These are phyloP conservation scores for Leucophenga maculata DNA, from an alignment of 2,888 invertebrate genomes.

Conservation along the genomic window DNA sequence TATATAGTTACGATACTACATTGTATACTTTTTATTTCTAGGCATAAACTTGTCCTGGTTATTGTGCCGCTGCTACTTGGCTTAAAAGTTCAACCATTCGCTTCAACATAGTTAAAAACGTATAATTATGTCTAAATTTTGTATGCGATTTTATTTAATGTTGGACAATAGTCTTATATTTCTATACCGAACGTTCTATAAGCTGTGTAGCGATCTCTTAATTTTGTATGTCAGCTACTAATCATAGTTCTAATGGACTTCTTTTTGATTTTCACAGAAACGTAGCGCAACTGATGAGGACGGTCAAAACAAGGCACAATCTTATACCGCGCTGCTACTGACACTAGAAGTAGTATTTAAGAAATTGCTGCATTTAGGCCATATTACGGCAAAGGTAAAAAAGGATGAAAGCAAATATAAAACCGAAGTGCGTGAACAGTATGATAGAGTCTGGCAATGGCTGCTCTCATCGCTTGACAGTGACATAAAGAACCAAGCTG, in stretches of 20 bases:
- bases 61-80: no score
- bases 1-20: no score
- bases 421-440: slow-evolving; percentile 75
- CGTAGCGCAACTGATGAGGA: slow-evolving; percentile 35
- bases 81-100: no score
- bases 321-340: slow-evolving; percentile 76
- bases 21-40: neutral
- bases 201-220: no score
- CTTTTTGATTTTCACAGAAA: slow-evolving; percentile 46
- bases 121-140: no score
- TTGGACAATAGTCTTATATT: no score
- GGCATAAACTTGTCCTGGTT: no score
- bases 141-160: no score
- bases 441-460: slow-evolving; percentile 78
- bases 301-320: slow-evolving; percentile 64
- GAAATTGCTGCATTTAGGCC: slow-evolving; percentile 78
- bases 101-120: no score
- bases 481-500: slow-evolving; percentile 58
- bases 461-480: slow-evolving; percentile 68
- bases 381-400: slow-evolving; percentile 61
- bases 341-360: slow-evolving; percentile 82
- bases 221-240: no score
- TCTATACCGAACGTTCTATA: no score
- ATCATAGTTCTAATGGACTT: no score
- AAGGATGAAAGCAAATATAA: neutral